These are phyloP conservation scores for Drosophila azteca DNA, from an alignment of 1,140 invertebrate genomes.

Conservation along the genomic window DNA sequence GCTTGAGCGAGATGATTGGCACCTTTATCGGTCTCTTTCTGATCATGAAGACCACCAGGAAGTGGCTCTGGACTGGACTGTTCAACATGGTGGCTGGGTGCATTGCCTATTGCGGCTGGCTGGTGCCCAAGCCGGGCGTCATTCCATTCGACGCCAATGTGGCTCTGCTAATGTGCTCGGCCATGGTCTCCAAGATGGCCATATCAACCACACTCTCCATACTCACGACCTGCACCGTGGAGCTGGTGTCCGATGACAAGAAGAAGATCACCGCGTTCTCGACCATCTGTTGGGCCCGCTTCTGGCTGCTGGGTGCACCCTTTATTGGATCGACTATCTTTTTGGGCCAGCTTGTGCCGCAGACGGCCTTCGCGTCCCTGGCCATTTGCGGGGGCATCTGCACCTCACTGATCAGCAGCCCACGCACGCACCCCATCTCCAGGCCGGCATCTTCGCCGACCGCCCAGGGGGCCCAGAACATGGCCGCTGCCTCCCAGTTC, in stretches of 20 bases:
- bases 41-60: constrained; percentile 74
- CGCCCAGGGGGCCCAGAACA: constrained; percentile 59
- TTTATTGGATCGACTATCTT: constrained; percentile 78
- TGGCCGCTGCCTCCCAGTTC: constrained; percentile 68
- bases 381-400: constrained; percentile 75
- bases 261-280: constrained; percentile 78
- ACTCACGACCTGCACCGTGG: constrained; percentile 82
- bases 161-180: constrained; percentile 74
- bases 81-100: constrained; percentile 79
- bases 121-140: constrained; percentile 66
- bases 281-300: constrained; percentile 81
- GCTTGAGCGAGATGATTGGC: constrained; percentile 82
- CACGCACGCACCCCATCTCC: constrained; percentile 72
- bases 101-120: constrained; percentile 78
- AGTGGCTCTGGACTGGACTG: constrained; percentile 79
- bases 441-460: constrained; percentile 49
- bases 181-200: constrained; percentile 82
- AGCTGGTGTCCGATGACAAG: constrained; percentile 75
- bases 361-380: constrained; percentile 74
- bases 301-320: constrained; percentile 81
- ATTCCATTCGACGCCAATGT: constrained; percentile 70
- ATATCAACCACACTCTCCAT: constrained; percentile 80
- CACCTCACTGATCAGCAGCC: constrained; percentile 75
- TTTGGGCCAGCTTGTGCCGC: constrained; percentile 77
- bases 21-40: constrained; percentile 82